Conservation (phyloP, 2,797 vertebrate genomes). For the Falco naumanni region DNA sequence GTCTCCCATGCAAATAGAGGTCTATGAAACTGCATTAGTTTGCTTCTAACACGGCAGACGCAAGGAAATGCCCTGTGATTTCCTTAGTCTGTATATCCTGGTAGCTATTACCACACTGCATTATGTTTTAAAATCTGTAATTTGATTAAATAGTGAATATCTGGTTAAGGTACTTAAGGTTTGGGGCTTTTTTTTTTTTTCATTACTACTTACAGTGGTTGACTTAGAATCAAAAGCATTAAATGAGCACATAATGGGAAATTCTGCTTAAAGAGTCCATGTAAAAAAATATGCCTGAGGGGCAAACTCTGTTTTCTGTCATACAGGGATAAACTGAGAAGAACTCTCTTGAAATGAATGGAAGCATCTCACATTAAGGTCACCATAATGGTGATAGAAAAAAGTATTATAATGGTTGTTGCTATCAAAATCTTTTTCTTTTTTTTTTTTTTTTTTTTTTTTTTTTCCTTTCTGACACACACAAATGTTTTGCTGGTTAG, state of each 20-base stretch:
- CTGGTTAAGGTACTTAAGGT: neutral
- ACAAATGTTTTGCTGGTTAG: neutral
- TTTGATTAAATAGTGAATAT: neutral
- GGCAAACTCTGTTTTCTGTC: neutral
- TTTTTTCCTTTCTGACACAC: neutral
- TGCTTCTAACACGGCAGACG: neutral
- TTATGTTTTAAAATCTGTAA: neutral
- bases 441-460: no score
- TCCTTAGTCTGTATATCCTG: neutral
- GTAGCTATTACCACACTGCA: neutral
- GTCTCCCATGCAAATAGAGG: neutral
- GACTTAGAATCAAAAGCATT: slow-evolving; percentile 2
- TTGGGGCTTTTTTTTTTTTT: neutral
- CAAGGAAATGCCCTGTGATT: neutral
- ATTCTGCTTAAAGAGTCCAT: neutral
- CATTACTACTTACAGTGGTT: neutral
- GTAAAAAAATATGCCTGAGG: neutral
- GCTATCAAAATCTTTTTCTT: neutral
- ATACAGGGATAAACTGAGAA: neutral
- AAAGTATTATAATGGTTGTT: neutral
- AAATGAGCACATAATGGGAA: neutral
- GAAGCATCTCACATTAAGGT: neutral
- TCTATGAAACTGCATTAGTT: neutral
- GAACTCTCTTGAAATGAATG: neutral
- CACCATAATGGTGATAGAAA: neutral